Evolutionary conservation across 2,888 invertebrate species (phyloP), one percentile per base, ranked within the genome.

Genomic region (Chrysolina americana): DNA sequence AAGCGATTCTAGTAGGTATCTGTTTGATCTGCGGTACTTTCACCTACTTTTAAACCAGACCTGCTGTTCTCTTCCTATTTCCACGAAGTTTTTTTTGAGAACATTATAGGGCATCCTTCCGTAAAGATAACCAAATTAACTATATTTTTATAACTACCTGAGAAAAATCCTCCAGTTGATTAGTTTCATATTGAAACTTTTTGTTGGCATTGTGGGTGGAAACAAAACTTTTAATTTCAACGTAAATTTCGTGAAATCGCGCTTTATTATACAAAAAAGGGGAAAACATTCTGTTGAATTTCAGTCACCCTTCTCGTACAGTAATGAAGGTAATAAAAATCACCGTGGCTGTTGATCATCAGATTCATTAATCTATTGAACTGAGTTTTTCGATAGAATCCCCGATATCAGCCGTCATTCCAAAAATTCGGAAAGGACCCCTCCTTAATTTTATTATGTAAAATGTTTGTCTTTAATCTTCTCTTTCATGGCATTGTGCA

Each of bases 381-480:
- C 56, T 36, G 8, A 19, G 23, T 68, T 68, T 68, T 56, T 19
- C 68, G 53, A 68, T 19, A 17, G 53, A 68, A 41, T 68, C 68
- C 75, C 75, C 65, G 56, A 65, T 75, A 23, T 65, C 71, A 71
- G 41, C 75, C 75, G 74, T 71, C 68, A 68, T 65, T 70, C 69
- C 71, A 69, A 75, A 75, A 75, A 71, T 71, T 65, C 56, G 70
- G 75, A 69, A 75, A 68, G 65, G 56, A 41, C 70, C 73, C 68
- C 71, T 71, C 62, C 71, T 64, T 63, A 44, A 73, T 77, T 75
- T 75, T 70, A 75, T 78, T 78, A 77, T 71, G 68, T 75, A 71
- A 78, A 78, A 80, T 84, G 84, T 86, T 85, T 85, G 85, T 82
- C 84, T 85, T 84, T 85, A 84, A 86, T 86, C 84, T 83, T 82